Conservation (phyloP, 2,888 invertebrate genomes). For the Coenonympha arcania region DNA sequence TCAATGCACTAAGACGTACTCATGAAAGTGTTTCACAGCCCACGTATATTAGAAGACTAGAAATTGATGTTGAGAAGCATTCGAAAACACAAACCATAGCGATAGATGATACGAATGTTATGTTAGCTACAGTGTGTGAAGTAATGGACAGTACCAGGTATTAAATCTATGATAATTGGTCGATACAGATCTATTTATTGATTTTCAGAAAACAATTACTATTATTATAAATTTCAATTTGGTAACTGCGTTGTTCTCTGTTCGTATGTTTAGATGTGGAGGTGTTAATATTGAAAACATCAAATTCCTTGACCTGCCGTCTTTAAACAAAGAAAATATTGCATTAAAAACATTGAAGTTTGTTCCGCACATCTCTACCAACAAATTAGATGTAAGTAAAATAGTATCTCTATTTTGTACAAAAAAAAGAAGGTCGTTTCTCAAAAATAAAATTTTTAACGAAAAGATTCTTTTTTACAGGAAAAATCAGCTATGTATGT, state of each 20-base stretch:
- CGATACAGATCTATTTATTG: too few species aligned
- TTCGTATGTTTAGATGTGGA: slow-evolving; percentile 39
- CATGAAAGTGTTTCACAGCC: slow-evolving; percentile 77
- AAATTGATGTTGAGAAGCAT: slow-evolving; percentile 39
- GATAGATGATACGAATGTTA: slow-evolving; percentile 21
- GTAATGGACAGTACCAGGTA: neutral
- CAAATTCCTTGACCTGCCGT: slow-evolving; percentile 33
- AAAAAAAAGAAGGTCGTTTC: too few species aligned
- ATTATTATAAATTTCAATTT: too few species aligned
- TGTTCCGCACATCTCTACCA: slow-evolving; percentile 32
- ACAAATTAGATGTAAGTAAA: slow-evolving; percentile 34
- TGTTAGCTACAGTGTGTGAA: slow-evolving; percentile 30
- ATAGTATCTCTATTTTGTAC: too few species aligned
- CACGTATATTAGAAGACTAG: slow-evolving; percentile 46
- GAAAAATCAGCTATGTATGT: slow-evolving; percentile 28
- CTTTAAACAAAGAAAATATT: slow-evolving; percentile 21
- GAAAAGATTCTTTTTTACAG: too few species aligned
- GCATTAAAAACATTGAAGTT: slow-evolving; percentile 35
- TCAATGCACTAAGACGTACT: slow-evolving; percentile 76
- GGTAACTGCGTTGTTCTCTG: too few species aligned
- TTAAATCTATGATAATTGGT: neutral
- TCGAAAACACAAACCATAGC: neutral
- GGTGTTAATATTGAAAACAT: slow-evolving; percentile 40
- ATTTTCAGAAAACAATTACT: too few species aligned
- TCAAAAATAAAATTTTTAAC: too few species aligned